Conservation (phyloP, 2,888 invertebrate genomes). For the Chorisops tibialis region DNA sequence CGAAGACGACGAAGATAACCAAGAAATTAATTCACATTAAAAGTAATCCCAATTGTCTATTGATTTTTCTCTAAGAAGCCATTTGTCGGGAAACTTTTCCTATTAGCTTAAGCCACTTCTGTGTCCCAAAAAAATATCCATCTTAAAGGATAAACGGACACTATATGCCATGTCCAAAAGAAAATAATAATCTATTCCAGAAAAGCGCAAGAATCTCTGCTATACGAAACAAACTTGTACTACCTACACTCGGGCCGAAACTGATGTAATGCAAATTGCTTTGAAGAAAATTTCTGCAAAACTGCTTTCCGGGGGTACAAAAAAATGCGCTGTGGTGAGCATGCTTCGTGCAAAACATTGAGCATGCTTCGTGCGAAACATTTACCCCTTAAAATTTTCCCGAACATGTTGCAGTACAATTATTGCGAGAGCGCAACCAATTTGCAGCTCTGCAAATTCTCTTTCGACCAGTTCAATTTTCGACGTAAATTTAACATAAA, state of each 20-base stretch:
- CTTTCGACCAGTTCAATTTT: not conserved
- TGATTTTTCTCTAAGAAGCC: constrained; percentile 30
- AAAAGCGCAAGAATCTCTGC: not conserved
- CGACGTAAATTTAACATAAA: too few relatives aligned
- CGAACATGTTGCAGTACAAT: too few relatives aligned
- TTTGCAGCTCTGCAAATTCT: not conserved
- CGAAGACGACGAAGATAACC: constrained; percentile 16
- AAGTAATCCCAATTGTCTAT: constrained; percentile 32
- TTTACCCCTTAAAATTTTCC: not conserved
- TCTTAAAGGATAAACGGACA: too few relatives aligned
- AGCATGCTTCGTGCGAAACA: not conserved
- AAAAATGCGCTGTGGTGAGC: constrained; percentile 11
- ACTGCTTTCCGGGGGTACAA: not conserved
- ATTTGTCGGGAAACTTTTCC: constrained; percentile 32
- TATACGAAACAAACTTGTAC: too few relatives aligned
- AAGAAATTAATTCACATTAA: constrained; percentile 34
- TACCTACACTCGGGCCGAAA: not conserved
- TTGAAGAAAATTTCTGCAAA: not conserved
- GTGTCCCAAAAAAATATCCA: not conserved
- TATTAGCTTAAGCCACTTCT: constrained; percentile 27
- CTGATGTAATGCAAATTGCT: not conserved
- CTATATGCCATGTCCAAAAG: not conserved
- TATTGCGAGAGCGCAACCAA: not conserved
- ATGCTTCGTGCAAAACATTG: not conserved
- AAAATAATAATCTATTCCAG: not conserved